Percentiles rank a stretch among this genome's conserved stretches.
These are phyloP conservation scores for Apogon talboti DNA, from an alignment of 2,797 vertebrate genomes.

Conservation along the genomic window DNA sequence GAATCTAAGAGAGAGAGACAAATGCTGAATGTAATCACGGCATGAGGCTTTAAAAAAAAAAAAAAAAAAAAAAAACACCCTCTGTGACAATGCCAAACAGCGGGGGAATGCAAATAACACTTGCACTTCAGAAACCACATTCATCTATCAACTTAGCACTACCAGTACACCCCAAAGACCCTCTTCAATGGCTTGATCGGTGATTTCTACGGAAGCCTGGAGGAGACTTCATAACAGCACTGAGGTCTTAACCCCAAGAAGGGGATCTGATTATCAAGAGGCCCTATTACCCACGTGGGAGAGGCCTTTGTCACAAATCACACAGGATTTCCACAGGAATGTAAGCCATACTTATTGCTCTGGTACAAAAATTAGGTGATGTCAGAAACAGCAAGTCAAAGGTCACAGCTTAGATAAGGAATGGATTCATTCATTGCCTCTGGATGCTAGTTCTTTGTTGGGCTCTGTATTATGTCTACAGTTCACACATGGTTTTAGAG, in stretches of 20 bases:
- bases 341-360: not conserved
- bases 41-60: no score
- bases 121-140: not conserved
- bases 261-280: slow-evolving; percentile 19
- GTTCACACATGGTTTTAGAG: no score
- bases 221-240: not conserved
- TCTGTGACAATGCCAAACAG: not conserved
- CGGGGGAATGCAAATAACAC: not conserved
- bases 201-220: slow-evolving; percentile 1
- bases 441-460: no score
- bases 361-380: slow-evolving; percentile 14
- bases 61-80: not conserved
- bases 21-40: not conserved
- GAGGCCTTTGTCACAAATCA: slow-evolving; percentile 21
- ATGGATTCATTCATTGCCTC: not conserved
- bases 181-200: not conserved
- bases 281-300: not conserved
- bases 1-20: slow-evolving; percentile 55
- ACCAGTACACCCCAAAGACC: not conserved
- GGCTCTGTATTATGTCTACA: no score
- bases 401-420: not conserved
- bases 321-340: slow-evolving; percentile 2
- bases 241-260: slow-evolving; percentile 1
- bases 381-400: not conserved
- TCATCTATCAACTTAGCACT: not conserved